Base-by-base conservation (phyloP, 2,888 invertebrate species). In the Scaptomyza caliginosa region DNA sequence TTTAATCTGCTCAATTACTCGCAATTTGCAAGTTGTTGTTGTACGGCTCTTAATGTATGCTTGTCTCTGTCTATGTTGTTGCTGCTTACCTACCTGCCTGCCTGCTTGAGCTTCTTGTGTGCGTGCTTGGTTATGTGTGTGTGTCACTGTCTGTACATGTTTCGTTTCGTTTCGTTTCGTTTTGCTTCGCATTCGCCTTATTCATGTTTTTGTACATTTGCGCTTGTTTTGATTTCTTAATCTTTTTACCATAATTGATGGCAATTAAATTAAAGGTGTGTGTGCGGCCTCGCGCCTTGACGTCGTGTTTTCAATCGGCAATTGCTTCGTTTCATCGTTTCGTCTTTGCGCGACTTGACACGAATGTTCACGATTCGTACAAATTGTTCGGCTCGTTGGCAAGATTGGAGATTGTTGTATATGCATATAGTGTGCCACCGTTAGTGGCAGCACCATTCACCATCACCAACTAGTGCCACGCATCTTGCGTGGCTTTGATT, bases 1-100 rank as follows among this genome's bases (percentile, higher is more conserved):
- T 86, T 88, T 88, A 88, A 86, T 86, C 86, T 86, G 77, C 86
- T 85, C 89, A 86, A 86, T 87, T 88, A 87, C 86, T 85, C 80
- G 78, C 83, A 87, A 86, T 88, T 88, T 88, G 88, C 84, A 88
- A 84, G 71, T 88, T 60, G 59, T n/a, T n/a, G n/a, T n/a, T 77
- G 70, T 71, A 59, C 62, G 67, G 57, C 43, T 68, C 54, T 63
- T 39, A 23, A 42, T 49, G 38, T 58, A 57, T 52, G 56, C 17
- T 58, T 28, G 48, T 70, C 51, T 72, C 67, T 59, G 49, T 74
- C 46, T 48, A 17, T 65, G 39, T 38, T 45, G 21, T 42, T 65
- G 39, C 36, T 66, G 42, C 26, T 42, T 65, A 65, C 66, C 65
- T 65, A n/a, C 17, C 45, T 45, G 17, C n/a, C 28, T 19, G n/a